A percentile compares a stretch with the other conserved stretches of the same genome.
phyloP scores from a whole-genome alignment of 2,113 vertebrate genomes.

The Passer montanus region DNA sequence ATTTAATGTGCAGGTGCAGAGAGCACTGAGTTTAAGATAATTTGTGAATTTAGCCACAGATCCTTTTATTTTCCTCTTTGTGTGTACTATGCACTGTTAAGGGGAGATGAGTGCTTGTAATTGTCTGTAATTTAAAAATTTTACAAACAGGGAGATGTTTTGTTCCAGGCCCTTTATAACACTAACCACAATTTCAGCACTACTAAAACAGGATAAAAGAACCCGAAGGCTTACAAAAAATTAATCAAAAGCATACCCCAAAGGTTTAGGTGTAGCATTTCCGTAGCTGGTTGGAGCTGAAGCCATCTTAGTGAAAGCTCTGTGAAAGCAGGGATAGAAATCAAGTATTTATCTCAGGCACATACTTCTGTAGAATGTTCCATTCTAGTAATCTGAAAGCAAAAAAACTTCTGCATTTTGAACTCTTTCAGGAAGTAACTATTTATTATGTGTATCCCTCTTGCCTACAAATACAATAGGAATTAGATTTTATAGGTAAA shows the following conservation, averaged over 20 bases:
- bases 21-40: background rate
- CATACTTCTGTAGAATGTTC: background rate
- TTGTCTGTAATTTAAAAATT: background rate
- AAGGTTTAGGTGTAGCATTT: conserved; percentile 86
- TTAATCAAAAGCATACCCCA: conserved; percentile 82
- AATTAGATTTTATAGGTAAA: background rate
- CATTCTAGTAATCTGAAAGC: background rate
- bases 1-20: background rate
- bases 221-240: background rate
- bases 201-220: background rate
- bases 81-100: background rate
- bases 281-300: conserved; percentile 90
- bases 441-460: background rate
- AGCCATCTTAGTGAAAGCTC: conserved; percentile 97
- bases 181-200: background rate
- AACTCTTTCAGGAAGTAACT: background rate
- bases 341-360: background rate
- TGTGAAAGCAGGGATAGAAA: conserved; percentile 62
- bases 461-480: background rate
- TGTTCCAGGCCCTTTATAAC: background rate
- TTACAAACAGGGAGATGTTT: background rate
- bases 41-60: background rate
- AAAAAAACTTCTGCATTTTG: background rate
- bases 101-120: background rate
- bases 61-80: background rate